Evolutionary conservation across 2,113 vertebrate genomes (phyloP).

Genomic region (Lepus timidus): DNA sequence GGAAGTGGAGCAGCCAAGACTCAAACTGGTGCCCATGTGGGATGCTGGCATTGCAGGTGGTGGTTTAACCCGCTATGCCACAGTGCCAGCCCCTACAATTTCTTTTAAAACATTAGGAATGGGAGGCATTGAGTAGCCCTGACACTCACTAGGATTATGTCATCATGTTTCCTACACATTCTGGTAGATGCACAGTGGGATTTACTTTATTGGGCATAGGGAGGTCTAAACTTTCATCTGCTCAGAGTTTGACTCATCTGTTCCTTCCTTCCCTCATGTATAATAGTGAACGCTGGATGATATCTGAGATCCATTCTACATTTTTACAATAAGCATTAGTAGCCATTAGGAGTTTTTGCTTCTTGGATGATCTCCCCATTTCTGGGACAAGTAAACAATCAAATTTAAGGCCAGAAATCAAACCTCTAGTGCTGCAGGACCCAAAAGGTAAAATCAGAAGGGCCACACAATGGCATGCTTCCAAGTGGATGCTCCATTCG

Average conservation of each 20-base stretch:
- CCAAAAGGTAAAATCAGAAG: neutral
- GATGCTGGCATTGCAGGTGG: too few relatives aligned
- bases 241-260: neutral
- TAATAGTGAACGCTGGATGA: neutral
- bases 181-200: neutral
- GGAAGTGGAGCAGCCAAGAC: too few relatives aligned
- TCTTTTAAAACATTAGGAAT: neutral
- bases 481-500: neutral
- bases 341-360: neutral
- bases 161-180: neutral
- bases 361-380: neutral
- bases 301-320: neutral
- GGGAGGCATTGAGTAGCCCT: too few relatives aligned
- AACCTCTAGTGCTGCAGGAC: neutral
- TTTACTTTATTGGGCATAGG: rapidly evolving
- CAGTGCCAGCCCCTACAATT: too few relatives aligned
- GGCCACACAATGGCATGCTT: rapidly evolving
- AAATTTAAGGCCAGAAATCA: slow-evolving; percentile 25
- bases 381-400: neutral
- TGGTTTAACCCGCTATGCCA: too few relatives aligned
- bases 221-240: neutral
- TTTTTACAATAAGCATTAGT: neutral
- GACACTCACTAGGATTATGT: neutral
- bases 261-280: neutral
- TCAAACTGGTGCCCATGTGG: too few relatives aligned